A percentile compares a stretch with the other conserved stretches of the same genome.
These are phyloP conservation scores for Microcebus jonahi DNA, from an alignment of 2,113 vertebrate species.

Conservation along the genomic window DNA sequence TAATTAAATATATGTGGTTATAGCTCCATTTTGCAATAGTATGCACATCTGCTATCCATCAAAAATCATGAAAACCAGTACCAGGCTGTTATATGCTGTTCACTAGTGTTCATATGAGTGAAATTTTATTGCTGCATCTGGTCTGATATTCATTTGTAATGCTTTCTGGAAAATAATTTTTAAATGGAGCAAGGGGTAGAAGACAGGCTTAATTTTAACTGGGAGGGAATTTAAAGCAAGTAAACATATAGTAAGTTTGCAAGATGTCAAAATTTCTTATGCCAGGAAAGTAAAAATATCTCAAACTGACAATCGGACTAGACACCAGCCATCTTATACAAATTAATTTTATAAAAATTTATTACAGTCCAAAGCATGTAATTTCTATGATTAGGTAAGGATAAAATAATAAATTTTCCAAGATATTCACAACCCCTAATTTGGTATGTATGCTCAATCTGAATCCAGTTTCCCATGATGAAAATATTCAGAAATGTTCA, in stretches of 20 bases:
- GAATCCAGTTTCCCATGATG: slow-evolving; percentile 22
- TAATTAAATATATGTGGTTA: slow-evolving; percentile 52
- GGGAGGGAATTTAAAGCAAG: slow-evolving; percentile 8
- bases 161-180: slow-evolving; percentile 60
- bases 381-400: slow-evolving; percentile 27
- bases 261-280: slow-evolving; percentile 48
- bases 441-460: neutral
- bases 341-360: neutral
- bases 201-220: slow-evolving; percentile 41
- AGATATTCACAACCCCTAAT: slow-evolving; percentile 44
- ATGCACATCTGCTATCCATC: slow-evolving; percentile 63
- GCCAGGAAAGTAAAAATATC: slow-evolving; percentile 37
- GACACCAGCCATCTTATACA: slow-evolving; percentile 7
- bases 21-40: slow-evolving; percentile 15
- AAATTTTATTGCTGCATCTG: slow-evolving; percentile 63
- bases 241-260: slow-evolving; percentile 43
- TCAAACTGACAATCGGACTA: slow-evolving; percentile 40
- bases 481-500: slow-evolving; percentile 62
- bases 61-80: slow-evolving; percentile 67
- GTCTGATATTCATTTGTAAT: slow-evolving; percentile 56
- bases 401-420: slow-evolving; percentile 46
- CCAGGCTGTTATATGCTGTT: slow-evolving; percentile 47
- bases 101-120: slow-evolving; percentile 42
- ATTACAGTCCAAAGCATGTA: slow-evolving; percentile 29
- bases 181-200: slow-evolving; percentile 47